Evolutionary conservation across 2,113 vertebrate species (phyloP).

Genomic region (Forbesichthys agassizii): DNA sequence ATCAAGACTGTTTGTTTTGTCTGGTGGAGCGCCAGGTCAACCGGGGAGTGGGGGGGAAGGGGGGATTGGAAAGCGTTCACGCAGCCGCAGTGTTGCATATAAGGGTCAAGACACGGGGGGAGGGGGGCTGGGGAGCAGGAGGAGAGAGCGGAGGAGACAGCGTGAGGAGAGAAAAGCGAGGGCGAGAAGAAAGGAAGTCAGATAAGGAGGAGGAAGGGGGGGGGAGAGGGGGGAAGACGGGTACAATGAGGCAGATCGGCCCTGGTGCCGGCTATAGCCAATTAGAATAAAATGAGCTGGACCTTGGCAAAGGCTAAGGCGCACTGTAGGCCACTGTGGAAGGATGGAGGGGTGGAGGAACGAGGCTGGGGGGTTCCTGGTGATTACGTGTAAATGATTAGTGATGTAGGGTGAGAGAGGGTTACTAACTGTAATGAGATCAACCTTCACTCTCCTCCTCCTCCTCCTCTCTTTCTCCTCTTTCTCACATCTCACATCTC

Average conservation of each 20-base stretch:
- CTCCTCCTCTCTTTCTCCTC: conserved; percentile 22
- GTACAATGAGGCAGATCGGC: conserved; percentile 18
- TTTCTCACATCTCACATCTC: conserved; percentile 21
- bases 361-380: conserved; percentile 55
- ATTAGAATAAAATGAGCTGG: conserved; percentile 82
- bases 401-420: conserved; percentile 38
- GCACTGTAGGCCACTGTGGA: conserved; percentile 30
- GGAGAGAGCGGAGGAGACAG: conserved; percentile 33
- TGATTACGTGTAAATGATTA: conserved; percentile 83
- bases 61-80: conserved; percentile 68
- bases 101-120: conserved; percentile 29
- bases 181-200: conserved; percentile 32
- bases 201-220: conserved; percentile 30
- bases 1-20: conserved; percentile 76
- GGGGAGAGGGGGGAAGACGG: conserved; percentile 32
- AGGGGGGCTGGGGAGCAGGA: conserved; percentile 26
- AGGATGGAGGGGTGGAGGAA: conserved; percentile 44
- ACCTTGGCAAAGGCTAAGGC: conserved; percentile 55
- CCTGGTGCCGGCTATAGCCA: conserved; percentile 68
- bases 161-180: conserved; percentile 38
- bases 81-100: conserved; percentile 46
- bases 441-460: conserved; percentile 52
- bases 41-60: conserved; percentile 48
- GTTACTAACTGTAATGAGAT: conserved; percentile 74
- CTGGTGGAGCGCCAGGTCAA: conserved; percentile 72